Base-by-base conservation (phyloP, 2,113 vertebrate species). In the Numenius arquata region DNA sequence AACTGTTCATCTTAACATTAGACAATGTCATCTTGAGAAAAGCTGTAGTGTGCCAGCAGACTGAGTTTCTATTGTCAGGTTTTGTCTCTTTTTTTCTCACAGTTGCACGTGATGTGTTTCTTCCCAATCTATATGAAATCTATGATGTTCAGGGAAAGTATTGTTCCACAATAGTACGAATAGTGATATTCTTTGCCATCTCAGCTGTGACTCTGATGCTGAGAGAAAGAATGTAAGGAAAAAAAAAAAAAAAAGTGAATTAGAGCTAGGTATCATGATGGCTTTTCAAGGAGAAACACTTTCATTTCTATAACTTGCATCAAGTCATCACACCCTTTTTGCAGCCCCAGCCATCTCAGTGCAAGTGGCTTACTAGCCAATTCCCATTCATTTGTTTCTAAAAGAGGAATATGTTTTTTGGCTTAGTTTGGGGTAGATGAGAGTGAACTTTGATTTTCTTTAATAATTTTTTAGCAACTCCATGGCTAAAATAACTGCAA, bases 381-480 rank as follows among this genome's bases (percentile, higher is more conserved):
- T 88, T 95, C 52, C n/a, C 55, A 48, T 85, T 89, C 59, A 47
- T 83, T 95, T 89, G 72, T 88, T 94, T 85, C 89, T 88, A 88
- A 89, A 85, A 47, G 65, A 71, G 29, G 32, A 96, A 70, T 52
- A 66, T 34, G 25, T 81, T 94, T 36, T 90, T 90, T 94, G 77
- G 32, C 70, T 90, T 76, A 58, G 34, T 76, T 91, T 78, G 56
- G 43, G 15, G 41, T 76, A 89, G 74, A 93, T 66, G 32, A 70
- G 75, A 93, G 38, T 41, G 84, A 94, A 87, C 91, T 96, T 95
- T 84, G 29, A 90, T 94, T 93, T 79, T 91, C 59, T 89, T 96
- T 93, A 90, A 93, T 91, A 90, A 93, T 92, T 93, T 95, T 96
- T 96, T 95, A 97, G 90, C 89, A 95, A 63, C 79, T 96, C 79